Percentiles rank a stretch among this genome's conserved stretches.
These are phyloP conservation scores for Eutolmus rufibarbis DNA, from an alignment of 2,888 invertebrate species.

Conservation along the genomic window DNA sequence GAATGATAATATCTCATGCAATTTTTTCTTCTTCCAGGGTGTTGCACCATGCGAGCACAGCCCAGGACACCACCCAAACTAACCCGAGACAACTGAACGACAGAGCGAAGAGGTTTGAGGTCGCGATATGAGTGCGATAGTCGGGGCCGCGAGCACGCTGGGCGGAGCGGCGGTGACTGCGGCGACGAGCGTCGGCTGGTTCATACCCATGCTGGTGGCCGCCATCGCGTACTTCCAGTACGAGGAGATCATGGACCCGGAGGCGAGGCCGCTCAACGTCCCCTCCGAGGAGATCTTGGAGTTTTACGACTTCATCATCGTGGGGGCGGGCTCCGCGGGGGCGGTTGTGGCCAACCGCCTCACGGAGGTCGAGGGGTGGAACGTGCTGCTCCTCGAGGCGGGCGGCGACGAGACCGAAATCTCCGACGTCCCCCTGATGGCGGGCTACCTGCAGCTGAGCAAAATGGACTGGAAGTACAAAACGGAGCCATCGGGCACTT, in stretches of 20 bases:
- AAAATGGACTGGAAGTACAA: constrained; percentile 93
- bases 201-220: constrained; percentile 83
- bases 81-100: neutral
- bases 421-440: constrained; percentile 86
- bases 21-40: neutral
- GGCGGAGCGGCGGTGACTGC: constrained; percentile 74
- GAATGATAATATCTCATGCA: neutral
- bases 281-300: constrained; percentile 69
- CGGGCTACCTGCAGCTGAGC: constrained; percentile 85
- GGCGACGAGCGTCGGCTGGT: constrained; percentile 77
- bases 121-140: constrained; percentile 70
- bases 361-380: constrained; percentile 81
- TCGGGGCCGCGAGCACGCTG: constrained; percentile 71
- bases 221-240: constrained; percentile 87
- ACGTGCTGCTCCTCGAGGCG: constrained; percentile 81
- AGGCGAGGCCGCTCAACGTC: constrained; percentile 78
- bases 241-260: constrained; percentile 85
- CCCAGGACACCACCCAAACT: neutral
- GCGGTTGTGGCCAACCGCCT: constrained; percentile 85
- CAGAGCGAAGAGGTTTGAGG: neutral
- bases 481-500: constrained; percentile 83
- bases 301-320: constrained; percentile 83
- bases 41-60: neutral
- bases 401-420: constrained; percentile 91
- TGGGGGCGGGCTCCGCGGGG: constrained; percentile 89